phyloP scores from a whole-genome alignment of 1,140 invertebrate genomes.

The Berghia stephanieae region DNA sequence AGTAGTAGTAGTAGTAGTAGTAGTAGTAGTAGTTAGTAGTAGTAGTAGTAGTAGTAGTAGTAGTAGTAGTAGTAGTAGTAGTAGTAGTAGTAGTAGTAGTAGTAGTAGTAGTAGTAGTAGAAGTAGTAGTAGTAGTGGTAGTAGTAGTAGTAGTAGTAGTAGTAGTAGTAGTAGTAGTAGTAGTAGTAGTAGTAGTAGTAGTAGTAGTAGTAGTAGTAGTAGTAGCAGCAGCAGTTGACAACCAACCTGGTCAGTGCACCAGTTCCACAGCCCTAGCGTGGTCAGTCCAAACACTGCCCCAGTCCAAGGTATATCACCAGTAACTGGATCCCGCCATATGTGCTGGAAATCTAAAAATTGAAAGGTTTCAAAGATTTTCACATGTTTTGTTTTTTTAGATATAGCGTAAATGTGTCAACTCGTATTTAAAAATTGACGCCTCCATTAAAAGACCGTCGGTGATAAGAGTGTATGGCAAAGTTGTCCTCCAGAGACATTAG shows the following conservation, averaged over 20 bases:
- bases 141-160: background rate
- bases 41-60: too few relatives aligned
- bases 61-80: too few relatives aligned
- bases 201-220: background rate
- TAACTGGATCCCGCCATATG: slow-evolving; percentile 65
- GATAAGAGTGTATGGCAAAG: too few relatives aligned
- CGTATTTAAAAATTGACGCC: too few relatives aligned
- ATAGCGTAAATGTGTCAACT: too few relatives aligned
- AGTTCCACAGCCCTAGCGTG: slow-evolving; percentile 71
- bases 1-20: too few relatives aligned
- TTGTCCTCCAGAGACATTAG: too few relatives aligned
- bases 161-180: background rate
- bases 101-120: background rate
- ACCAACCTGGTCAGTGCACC: slow-evolving; percentile 72
- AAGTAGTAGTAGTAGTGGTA: background rate
- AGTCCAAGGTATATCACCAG: slow-evolving; percentile 70
- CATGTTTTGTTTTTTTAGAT: too few relatives aligned
- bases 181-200: background rate
- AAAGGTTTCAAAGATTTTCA: background rate
- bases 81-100: too few relatives aligned
- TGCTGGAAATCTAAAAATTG: slow-evolving; percentile 63
- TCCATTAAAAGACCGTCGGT: too few relatives aligned
- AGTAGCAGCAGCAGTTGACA: background rate
- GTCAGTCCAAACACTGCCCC: slow-evolving; percentile 70
- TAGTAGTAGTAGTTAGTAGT: too few relatives aligned